Evolutionary conservation across 2,888 invertebrate species (phyloP).

Genomic region (Hipparchia semele): DNA sequence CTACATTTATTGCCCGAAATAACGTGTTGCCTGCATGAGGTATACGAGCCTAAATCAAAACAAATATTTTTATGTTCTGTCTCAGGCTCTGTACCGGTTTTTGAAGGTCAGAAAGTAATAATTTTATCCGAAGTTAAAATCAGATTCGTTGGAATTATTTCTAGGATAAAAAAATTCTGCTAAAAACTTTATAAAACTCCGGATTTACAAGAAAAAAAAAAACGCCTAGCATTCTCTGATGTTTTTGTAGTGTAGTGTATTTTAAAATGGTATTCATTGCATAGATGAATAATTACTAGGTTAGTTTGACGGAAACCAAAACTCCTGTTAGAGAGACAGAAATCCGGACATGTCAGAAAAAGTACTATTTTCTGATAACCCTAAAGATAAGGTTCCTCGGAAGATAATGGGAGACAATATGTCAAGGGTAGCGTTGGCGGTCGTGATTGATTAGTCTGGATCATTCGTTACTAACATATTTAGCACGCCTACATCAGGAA

Average conservation of each 20-base stretch:
- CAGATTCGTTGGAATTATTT: neutral
- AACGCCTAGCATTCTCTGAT: too few species aligned
- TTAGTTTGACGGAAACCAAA: too few species aligned
- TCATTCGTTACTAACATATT: neutral
- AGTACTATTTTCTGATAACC: neutral
- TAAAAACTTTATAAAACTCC: neutral
- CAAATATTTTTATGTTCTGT: neutral
- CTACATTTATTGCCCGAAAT: neutral
- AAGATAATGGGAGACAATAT: slow-evolving; percentile 2
- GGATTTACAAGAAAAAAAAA: too few species aligned
- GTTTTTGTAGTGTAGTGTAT: too few species aligned
- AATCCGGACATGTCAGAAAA: neutral
- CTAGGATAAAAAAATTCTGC: neutral
- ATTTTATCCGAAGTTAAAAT: neutral
- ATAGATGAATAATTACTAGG: too few species aligned
- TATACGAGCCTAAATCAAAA: neutral
- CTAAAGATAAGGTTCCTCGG: too few species aligned
- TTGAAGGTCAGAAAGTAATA: neutral
- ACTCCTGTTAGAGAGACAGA: neutral
- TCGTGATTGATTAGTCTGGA: neutral
- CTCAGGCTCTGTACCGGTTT: neutral
- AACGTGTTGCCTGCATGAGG: neutral
- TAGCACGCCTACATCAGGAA: slow-evolving; percentile 8
- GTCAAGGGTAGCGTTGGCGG: slow-evolving; percentile 16
- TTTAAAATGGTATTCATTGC: too few species aligned